A percentile compares a stretch with the other conserved stretches of the same genome.
Conservation (phyloP, 2,113 vertebrate species). For the Porphyrio hochstetteri region DNA sequence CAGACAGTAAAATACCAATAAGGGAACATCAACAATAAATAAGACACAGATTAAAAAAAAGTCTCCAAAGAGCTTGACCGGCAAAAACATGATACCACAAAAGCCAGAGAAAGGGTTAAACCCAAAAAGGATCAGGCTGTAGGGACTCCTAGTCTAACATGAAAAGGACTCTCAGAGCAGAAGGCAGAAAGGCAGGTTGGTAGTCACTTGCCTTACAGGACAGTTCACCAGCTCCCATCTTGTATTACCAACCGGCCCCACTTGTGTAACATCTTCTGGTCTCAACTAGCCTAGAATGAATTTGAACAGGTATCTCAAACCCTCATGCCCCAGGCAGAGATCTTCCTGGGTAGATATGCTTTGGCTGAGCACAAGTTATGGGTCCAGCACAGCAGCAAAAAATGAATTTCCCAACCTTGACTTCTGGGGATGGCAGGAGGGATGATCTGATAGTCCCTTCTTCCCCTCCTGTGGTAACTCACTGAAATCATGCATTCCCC, state of each 20-base stretch:
- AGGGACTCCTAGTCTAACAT: background rate
- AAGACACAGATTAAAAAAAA: background rate
- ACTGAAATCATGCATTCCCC: rapidly evolving
- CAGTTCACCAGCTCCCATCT: background rate
- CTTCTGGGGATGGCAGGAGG: background rate
- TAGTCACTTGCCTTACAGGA: background rate
- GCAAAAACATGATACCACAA: background rate
- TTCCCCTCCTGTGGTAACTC: background rate
- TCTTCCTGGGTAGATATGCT: background rate
- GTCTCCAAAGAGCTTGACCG: background rate
- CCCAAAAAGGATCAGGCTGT: background rate
- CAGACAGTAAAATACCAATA: background rate
- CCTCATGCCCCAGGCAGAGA: background rate
- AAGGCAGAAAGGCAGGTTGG: background rate
- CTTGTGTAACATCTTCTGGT: background rate
- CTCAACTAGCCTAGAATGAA: background rate
- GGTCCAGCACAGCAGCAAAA: background rate
- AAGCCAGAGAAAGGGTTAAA: background rate
- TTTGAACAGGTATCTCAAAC: background rate
- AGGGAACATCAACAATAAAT: background rate
- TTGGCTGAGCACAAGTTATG: background rate
- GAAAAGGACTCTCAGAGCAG: background rate
- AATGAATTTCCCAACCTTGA: background rate
- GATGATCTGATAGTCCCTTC: background rate
- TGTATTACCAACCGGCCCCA: background rate